These are phyloP conservation scores for Hoplodrina ambigua DNA, from an alignment of 2,888 invertebrate genomes.

Conservation along the genomic window DNA sequence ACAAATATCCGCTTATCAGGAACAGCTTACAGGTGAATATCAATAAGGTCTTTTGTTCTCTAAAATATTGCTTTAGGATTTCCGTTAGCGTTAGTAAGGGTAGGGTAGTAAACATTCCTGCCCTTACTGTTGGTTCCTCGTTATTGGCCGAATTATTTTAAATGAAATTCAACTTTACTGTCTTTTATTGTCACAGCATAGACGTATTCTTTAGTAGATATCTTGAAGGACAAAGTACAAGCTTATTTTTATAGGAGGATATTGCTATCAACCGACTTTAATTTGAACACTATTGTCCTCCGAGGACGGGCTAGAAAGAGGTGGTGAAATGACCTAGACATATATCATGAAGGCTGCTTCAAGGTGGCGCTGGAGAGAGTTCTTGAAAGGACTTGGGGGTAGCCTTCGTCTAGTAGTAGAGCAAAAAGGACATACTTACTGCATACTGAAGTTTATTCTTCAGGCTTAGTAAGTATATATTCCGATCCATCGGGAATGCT, in stretches of 20 bases:
- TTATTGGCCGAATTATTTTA: background rate
- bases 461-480: too few species aligned
- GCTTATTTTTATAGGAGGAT: background rate
- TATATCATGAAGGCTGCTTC: too few species aligned
- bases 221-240: background rate
- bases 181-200: background rate
- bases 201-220: background rate
- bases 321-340: too few species aligned
- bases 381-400: too few species aligned
- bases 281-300: background rate
- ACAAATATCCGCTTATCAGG: constrained; percentile 43
- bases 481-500: background rate
- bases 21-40: constrained; percentile 40
- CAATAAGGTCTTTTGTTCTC: constrained; percentile 46
- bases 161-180: background rate
- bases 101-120: background rate
- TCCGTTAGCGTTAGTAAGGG: constrained; percentile 14
- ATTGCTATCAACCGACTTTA: background rate
- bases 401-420: too few species aligned
- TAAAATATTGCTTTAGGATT: constrained; percentile 43
- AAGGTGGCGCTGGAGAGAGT: too few species aligned
- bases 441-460: too few species aligned
- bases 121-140: constrained; percentile 2
- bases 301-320: too few species aligned
- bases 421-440: too few species aligned